Evolutionary conservation across 2,113 vertebrate species (phyloP).

Genomic region (Bucco capensis): DNA sequence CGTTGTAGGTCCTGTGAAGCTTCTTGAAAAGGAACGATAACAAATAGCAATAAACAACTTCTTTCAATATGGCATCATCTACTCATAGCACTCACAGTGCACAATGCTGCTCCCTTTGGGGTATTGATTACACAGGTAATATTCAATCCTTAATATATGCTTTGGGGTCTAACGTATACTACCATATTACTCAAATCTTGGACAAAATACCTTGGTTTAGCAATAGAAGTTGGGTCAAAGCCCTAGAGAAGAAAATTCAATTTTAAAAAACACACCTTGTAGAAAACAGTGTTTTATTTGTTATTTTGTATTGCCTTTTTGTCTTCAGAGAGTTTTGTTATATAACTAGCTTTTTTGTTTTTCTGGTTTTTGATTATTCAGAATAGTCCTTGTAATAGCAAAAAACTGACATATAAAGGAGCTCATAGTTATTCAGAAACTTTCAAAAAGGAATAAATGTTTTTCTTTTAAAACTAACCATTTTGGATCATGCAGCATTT

Average conservation of each 20-base stretch:
- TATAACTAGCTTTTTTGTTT: conserved; percentile 28
- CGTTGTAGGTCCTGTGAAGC: background rate
- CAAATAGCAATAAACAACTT: background rate
- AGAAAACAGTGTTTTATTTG: conserved; percentile 52
- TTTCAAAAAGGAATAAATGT: background rate
- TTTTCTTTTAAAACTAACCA: conserved; percentile 16
- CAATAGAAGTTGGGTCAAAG: background rate
- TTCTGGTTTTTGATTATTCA: conserved; percentile 36
- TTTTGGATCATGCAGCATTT: background rate
- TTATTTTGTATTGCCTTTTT: conserved; percentile 33
- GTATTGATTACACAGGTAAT: background rate
- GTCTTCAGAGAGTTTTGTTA: conserved; percentile 35
- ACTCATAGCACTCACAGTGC: background rate
- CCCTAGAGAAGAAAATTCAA: background rate
- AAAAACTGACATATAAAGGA: background rate
- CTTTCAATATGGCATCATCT: background rate
- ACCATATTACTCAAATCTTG: background rate
- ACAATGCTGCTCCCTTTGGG: background rate
- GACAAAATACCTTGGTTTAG: background rate
- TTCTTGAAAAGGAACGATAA: background rate
- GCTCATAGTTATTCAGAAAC: background rate
- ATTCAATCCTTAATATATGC: background rate
- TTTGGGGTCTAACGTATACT: background rate
- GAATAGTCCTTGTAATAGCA: conserved; percentile 48
- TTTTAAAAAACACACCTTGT: conserved; percentile 39